phyloP scores from a whole-genome alignment of 2,113 vertebrate genomes.

The Parus major region DNA sequence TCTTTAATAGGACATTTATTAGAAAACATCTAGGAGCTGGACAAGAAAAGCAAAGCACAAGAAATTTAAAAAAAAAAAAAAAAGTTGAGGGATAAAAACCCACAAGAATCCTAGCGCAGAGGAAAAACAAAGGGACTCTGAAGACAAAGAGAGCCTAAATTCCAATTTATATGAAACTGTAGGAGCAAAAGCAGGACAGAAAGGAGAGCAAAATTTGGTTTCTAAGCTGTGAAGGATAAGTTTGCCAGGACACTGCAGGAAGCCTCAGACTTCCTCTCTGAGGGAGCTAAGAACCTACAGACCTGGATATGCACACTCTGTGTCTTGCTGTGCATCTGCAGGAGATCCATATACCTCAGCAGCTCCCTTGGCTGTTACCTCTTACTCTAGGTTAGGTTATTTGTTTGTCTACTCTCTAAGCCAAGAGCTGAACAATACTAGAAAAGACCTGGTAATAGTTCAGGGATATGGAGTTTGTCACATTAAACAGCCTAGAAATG shows the following conservation, averaged over 20 bases:
- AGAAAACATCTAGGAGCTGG: not conserved
- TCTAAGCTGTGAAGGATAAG: not conserved
- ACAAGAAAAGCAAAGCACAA: not conserved
- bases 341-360: fast-evolving
- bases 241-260: conserved; percentile 37
- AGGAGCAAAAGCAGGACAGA: not conserved
- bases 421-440: not conserved
- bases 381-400: not conserved
- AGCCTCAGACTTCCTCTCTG: conserved; percentile 28
- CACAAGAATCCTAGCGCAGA: not conserved
- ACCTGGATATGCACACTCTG: not conserved
- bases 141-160: conserved; percentile 8
- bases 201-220: not conserved
- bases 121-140: not conserved
- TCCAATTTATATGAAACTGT: not conserved
- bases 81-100: not conserved
- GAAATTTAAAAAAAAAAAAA: not conserved
- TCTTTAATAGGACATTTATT: not conserved
- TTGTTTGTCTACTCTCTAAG: not conserved
- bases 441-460: not conserved
- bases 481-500: not conserved
- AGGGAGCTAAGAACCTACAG: not conserved
- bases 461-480: not conserved
- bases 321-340: not conserved
- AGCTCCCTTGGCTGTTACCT: not conserved